phyloP scores from a whole-genome alignment of 2,113 vertebrate species.

The Heterotilapia buettikoferi region DNA sequence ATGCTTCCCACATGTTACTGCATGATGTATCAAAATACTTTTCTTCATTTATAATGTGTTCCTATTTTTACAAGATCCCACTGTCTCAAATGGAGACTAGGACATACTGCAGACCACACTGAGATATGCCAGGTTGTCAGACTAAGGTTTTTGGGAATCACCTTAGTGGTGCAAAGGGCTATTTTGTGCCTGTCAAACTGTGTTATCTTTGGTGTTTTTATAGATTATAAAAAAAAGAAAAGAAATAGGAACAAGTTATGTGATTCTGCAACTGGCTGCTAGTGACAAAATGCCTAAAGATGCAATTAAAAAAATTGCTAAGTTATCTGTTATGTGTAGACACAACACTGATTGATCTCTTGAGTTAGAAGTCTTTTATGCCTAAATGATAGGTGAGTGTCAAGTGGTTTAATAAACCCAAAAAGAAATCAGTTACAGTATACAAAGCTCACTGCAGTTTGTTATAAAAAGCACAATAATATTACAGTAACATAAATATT shows the following conservation, averaged over 20 bases:
- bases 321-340: not conserved
- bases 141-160: not conserved
- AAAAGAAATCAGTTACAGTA: fast-evolving
- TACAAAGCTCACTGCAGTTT: not conserved
- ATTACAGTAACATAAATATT: not conserved
- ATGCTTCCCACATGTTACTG: not conserved
- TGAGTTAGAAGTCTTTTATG: not conserved
- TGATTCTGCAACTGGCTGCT: not conserved
- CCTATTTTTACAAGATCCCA: not conserved
- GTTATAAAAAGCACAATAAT: not conserved
- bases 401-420: not conserved
- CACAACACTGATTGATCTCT: not conserved
- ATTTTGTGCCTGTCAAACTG: not conserved
- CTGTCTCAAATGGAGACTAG: not conserved
- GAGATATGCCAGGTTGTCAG: not conserved
- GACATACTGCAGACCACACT: not conserved
- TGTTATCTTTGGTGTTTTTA: not conserved
- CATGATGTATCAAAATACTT: fast-evolving
- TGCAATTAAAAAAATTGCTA: not conserved
- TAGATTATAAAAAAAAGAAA: fast-evolving
- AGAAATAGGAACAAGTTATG: not conserved
- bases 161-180: not conserved
- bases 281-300: not conserved
- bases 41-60: not conserved
- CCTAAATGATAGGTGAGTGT: not conserved